Evolutionary conservation across 2,888 invertebrate genomes (phyloP), one percentile per base, ranked within the genome.

Genomic region (Monopis laevigella): DNA sequence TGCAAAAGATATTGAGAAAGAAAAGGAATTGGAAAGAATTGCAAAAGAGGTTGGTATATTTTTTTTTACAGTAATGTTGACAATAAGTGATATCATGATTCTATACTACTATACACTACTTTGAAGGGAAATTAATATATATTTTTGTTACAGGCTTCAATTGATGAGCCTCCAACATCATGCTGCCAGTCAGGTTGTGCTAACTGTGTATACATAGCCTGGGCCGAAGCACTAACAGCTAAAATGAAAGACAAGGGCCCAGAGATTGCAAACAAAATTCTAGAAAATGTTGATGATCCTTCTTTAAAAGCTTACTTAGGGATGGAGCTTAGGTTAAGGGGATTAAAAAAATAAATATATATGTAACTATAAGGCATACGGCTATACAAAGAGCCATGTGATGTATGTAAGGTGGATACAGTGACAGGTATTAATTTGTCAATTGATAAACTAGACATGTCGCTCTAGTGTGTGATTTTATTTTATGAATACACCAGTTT

Each of bases 181-280:
- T 97, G 96, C 65, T 97, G 96, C 57, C 90, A 90, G 86, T 91
- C 93, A 0, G 96, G 96, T 0, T 97, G 97, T 73, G 82, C 89
- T 0, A 96, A 95, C 68, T 97, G 97, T 64, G 96, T 97, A 3
- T 96, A 93, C 89, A 87, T 97, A 40, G 86, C 88, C 11, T 96
- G 96, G 82, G 96, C 94, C 0, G 90, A 94, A 53, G 86, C 89
- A 14, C 54, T 96, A 32, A 78, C 84, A 2, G 62, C 78, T 40
- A 82, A 84, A 48, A 69, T 86, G 53, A 66, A 86, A 8, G 68
- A 84, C 47, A 87, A 88, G 49, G 89, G 89, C 12, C 89, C 89
- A 0, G 85, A 86, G 38, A 83, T 87, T 42, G 84, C 88, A 0
- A 81, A 86, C 19, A 84, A 88, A 56, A 88, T 96, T n/a, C 62